Conservation (phyloP, 1,140 invertebrate species). For the Drosophila carrolli region DNA sequence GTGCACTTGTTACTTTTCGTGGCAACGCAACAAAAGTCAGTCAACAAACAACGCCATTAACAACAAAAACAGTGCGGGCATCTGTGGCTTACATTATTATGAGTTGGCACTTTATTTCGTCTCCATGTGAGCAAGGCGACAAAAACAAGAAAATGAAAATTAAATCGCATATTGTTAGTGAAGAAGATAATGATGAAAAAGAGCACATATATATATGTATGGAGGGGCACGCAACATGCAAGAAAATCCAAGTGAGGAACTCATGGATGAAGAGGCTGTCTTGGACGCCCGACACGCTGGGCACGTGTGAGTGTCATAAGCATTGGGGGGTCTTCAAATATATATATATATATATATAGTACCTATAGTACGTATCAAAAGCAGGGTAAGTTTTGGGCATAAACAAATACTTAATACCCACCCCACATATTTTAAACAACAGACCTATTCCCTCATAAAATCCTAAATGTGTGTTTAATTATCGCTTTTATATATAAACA, state of each 20-base stretch:
- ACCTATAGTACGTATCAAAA: neutral
- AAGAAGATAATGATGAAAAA: slow-evolving; percentile 33
- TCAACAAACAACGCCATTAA: slow-evolving; percentile 63
- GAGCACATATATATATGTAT: slow-evolving; percentile 12
- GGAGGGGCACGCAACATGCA: slow-evolving; percentile 55
- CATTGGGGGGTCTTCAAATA: slow-evolving; percentile 28
- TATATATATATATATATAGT: slow-evolving; percentile 7
- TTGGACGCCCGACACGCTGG: slow-evolving; percentile 24
- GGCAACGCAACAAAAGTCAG: slow-evolving; percentile 54
- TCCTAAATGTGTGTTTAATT: too few relatives aligned
- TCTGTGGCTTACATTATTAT: slow-evolving; percentile 69
- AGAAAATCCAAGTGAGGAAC: slow-evolving; percentile 45
- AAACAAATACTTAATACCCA: too few relatives aligned
- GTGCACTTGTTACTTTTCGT: slow-evolving; percentile 42
- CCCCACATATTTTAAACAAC: too few relatives aligned
- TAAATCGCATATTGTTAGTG: slow-evolving; percentile 53
- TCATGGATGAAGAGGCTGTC: slow-evolving; percentile 31
- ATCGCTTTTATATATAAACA: neutral
- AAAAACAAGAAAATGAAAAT: slow-evolving; percentile 57
- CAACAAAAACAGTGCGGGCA: slow-evolving; percentile 42
- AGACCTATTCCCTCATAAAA: too few relatives aligned
- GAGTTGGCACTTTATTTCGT: slow-evolving; percentile 66
- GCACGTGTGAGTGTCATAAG: slow-evolving; percentile 72
- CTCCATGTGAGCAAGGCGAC: slow-evolving; percentile 63
- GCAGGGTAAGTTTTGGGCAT: slow-evolving; percentile 2